Base-by-base conservation (phyloP, 2,797 vertebrate genomes). In the Steatocranus sp. region DNA sequence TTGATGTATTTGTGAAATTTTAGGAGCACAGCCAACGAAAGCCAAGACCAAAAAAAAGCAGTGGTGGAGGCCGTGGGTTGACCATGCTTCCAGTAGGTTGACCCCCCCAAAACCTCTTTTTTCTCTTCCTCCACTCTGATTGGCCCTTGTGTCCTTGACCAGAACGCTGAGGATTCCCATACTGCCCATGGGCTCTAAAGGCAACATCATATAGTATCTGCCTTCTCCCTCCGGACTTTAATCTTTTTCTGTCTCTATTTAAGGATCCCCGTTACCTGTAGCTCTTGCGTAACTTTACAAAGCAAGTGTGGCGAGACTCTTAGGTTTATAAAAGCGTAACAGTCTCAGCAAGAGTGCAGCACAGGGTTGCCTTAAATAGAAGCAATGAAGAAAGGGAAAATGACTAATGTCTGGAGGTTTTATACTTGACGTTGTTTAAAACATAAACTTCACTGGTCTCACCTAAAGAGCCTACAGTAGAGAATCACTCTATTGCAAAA, bases 31-130 rank as follows among this genome's bases (percentile, higher is more conserved):
- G 94, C 98, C 97, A 99, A 96, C 98, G 96, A 99, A 98, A 98
- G 95, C 97, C 98, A 99, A 99, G 96, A 97, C 97, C 98, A 98
- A 98, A 98, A 99, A 99, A 99, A 99, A 98, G 98, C 98, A 98
- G 97, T 99, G 99, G 99, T 99, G 99, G 99, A 98, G 99, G 96
- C 99, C 99, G 97, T 99, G 99, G 99, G 99, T 99, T 97, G 99
- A 99, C 97, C 99, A 99, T 98, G 99, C 99, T 97, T 99, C 99
- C 97, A 99, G 99, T 99, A 99, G 98, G 99, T 99, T 98, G 96
- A 96, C 95, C 93, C 84, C 78, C 85, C 81, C 81, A 81, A 90
- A 54, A 51, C 80, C 61, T 77, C 49, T 89, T 97, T 93, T 96
- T 96, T 97, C 96, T 93, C 97, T 96, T 98, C 90, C 97, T 97